Evolutionary conservation across 2,888 invertebrate genomes (phyloP).

Genomic region (Lamproptera curius): DNA sequence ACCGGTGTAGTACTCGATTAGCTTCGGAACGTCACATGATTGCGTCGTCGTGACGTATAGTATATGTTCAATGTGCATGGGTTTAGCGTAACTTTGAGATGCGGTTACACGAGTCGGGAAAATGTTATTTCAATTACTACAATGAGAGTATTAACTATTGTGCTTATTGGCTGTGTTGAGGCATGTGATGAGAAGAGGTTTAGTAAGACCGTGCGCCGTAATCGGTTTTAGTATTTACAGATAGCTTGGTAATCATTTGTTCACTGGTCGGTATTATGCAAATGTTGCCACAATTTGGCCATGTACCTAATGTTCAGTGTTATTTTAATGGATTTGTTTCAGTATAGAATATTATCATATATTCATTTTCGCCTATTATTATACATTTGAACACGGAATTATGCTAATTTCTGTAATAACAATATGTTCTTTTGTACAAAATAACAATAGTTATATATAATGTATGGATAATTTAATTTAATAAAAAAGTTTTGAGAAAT

Average conservation of each 20-base stretch:
- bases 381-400: too few relatives aligned
- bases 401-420: too few relatives aligned
- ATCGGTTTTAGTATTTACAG: conserved; percentile 70
- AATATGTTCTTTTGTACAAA: too few relatives aligned
- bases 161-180: conserved; percentile 76
- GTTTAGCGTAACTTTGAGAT: conserved; percentile 76
- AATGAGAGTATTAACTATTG: conserved; percentile 74
- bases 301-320: background rate
- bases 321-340: too few relatives aligned
- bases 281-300: background rate
- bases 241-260: conserved; percentile 45
- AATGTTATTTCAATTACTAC: conserved; percentile 75
- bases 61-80: conserved; percentile 72
- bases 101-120: conserved; percentile 74
- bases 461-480: too few relatives aligned
- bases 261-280: background rate
- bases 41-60: conserved; percentile 42
- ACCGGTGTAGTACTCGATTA: conserved; percentile 43
- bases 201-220: conserved; percentile 76
- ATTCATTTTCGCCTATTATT: too few relatives aligned
- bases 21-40: conserved; percentile 47
- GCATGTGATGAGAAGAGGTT: conserved; percentile 77
- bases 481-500: too few relatives aligned
- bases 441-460: too few relatives aligned
- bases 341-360: too few relatives aligned